Evolutionary conservation across 2,113 vertebrate species (phyloP).

Genomic region (Daboia siamensis): DNA sequence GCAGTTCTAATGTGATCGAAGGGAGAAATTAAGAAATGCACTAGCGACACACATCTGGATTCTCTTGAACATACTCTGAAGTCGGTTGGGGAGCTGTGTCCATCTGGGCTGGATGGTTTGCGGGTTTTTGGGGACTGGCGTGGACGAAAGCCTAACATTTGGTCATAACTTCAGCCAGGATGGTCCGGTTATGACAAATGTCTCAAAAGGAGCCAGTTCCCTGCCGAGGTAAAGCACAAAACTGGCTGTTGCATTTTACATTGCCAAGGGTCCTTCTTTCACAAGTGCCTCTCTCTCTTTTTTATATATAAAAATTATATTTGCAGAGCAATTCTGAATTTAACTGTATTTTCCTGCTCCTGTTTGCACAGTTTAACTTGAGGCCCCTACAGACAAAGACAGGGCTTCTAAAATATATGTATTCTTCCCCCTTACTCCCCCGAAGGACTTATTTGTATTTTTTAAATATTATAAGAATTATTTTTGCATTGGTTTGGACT

Average conservation of each 20-base stretch:
- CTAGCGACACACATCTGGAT: neutral
- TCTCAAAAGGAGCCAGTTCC: too few relatives aligned
- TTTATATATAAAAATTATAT: neutral
- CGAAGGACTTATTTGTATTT: constrained; percentile 39
- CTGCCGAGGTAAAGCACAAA: neutral
- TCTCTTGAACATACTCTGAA: neutral
- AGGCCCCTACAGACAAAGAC: constrained; percentile 11
- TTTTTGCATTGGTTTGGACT: constrained; percentile 60
- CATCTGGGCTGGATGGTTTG: neutral
- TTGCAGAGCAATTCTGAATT: neutral
- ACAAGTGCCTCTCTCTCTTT: neutral
- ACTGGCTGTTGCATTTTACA: neutral
- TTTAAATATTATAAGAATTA: neutral
- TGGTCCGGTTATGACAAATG: too few relatives aligned
- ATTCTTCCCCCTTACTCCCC: constrained; percentile 26
- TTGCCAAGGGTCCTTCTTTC: neutral
- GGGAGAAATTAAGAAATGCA: neutral
- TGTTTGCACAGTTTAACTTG: neutral
- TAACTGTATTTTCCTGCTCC: neutral
- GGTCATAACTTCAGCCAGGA: too few relatives aligned
- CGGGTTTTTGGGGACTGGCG: neutral
- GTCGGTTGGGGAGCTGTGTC: neutral
- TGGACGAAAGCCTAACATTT: neutral
- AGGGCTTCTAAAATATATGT: constrained; percentile 27
- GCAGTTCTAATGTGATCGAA: neutral